A percentile compares a stretch with the other conserved stretches of the same genome.
These are phyloP conservation scores for Halichoeres trimaculatus DNA, from an alignment of 2,113 vertebrate genomes.

Conservation along the genomic window DNA sequence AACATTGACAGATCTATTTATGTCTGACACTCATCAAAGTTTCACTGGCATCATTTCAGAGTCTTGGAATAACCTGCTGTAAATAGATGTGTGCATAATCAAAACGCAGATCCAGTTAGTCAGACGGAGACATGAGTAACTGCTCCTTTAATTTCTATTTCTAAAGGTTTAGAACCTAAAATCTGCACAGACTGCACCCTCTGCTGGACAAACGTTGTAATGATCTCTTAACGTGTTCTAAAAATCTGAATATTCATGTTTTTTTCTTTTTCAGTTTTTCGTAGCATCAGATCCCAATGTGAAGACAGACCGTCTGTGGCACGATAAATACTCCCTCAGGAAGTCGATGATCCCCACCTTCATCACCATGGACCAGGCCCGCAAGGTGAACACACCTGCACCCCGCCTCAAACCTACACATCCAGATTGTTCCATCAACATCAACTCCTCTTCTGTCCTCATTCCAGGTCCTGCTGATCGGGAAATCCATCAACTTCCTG, in stretches of 20 bases:
- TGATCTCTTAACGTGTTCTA: no score
- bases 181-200: no score
- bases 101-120: no score
- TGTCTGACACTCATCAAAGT: background rate
- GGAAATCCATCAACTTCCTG: constrained; percentile 99
- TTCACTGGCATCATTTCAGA: background rate
- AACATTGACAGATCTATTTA: background rate
- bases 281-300: constrained; percentile 98
- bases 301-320: constrained; percentile 96
- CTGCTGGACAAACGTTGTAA: no score
- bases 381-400: constrained; percentile 85
- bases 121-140: no score
- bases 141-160: no score
- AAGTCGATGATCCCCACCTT: constrained; percentile 99
- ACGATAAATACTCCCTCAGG: constrained; percentile 96
- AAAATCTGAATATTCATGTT: background rate
- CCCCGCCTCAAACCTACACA: no score
- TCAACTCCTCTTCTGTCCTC: background rate
- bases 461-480: constrained; percentile 93
- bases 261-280: constrained; percentile 87
- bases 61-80: background rate
- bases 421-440: no score
- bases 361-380: constrained; percentile 96
- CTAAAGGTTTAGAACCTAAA: no score
- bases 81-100: background rate